phyloP scores from a whole-genome alignment of 1,140 invertebrate species.

The Habropoda laboriosa region DNA sequence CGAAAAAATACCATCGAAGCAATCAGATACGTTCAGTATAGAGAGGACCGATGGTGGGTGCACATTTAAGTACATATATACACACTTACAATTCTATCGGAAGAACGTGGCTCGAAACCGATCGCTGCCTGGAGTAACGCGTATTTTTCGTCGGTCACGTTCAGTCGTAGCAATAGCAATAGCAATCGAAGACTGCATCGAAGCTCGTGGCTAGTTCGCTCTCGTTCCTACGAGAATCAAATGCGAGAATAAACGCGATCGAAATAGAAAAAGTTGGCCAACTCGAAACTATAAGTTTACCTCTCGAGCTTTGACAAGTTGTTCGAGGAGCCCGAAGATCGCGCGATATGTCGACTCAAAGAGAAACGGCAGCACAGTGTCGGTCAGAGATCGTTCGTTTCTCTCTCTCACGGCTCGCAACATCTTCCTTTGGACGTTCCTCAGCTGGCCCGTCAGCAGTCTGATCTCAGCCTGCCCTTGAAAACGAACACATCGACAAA shows the following conservation, averaged over 20 bases:
- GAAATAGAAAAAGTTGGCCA: neutral
- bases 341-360: constrained; percentile 70
- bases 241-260: neutral
- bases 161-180: constrained; percentile 64
- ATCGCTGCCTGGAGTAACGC: constrained; percentile 71
- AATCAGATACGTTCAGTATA: too few relatives aligned
- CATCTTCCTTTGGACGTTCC: constrained; percentile 74
- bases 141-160: constrained; percentile 70
- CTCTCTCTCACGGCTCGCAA: constrained; percentile 69
- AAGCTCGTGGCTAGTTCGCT: constrained; percentile 64
- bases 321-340: constrained; percentile 66
- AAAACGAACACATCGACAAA: constrained; percentile 23
- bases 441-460: constrained; percentile 72
- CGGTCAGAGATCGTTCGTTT: constrained; percentile 67
- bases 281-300: constrained; percentile 60
- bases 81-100: constrained; percentile 70
- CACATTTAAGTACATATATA: neutral
- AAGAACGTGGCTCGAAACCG: constrained; percentile 68
- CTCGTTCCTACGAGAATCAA: constrained; percentile 63
- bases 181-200: constrained; percentile 65
- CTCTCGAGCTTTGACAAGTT: constrained; percentile 67
- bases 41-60: too few relatives aligned
- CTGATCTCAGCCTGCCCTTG: constrained; percentile 68
- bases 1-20: too few relatives aligned
- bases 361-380: constrained; percentile 68